Evolutionary conservation across 2,888 invertebrate genomes (phyloP).

Genomic region (Coronaproctus castanopsis): DNA sequence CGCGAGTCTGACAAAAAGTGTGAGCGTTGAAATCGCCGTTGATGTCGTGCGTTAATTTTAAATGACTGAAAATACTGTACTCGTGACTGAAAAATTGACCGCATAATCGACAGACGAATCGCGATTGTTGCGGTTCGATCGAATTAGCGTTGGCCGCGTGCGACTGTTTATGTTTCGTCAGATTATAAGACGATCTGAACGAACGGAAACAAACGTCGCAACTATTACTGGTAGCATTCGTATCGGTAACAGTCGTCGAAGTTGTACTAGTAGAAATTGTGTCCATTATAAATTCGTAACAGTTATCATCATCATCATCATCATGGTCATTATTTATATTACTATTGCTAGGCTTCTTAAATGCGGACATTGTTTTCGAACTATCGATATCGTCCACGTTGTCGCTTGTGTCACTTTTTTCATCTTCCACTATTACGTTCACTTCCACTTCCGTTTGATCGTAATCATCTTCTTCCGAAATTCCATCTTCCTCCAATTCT

Average conservation of each 20-base stretch:
- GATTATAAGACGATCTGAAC: not conserved
- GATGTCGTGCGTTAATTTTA: not conserved
- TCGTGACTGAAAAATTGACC: not conserved
- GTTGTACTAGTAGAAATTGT: no score
- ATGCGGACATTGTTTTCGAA: not conserved
- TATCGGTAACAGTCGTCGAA: no score
- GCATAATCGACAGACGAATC: not conserved
- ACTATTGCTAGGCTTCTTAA: not conserved
- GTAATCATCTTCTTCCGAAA: no score
- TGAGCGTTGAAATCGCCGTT: not conserved
- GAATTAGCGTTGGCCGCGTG: no score
- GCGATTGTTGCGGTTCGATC: no score
- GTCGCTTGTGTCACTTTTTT: not conserved
- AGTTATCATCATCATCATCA: no score
- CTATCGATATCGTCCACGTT: not conserved
- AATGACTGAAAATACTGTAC: not conserved
- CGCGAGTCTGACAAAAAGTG: not conserved
- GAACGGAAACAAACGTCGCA: not conserved
- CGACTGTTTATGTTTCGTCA: not conserved
- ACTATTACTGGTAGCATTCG: not conserved
- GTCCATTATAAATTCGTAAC: no score
- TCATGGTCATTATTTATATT: no score
- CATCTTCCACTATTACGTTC: not conserved
- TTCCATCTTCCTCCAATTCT: no score
- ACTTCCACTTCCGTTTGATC: not conserved